phyloP scores from a whole-genome alignment of 2,888 invertebrate genomes.

The Lithosia quadra region DNA sequence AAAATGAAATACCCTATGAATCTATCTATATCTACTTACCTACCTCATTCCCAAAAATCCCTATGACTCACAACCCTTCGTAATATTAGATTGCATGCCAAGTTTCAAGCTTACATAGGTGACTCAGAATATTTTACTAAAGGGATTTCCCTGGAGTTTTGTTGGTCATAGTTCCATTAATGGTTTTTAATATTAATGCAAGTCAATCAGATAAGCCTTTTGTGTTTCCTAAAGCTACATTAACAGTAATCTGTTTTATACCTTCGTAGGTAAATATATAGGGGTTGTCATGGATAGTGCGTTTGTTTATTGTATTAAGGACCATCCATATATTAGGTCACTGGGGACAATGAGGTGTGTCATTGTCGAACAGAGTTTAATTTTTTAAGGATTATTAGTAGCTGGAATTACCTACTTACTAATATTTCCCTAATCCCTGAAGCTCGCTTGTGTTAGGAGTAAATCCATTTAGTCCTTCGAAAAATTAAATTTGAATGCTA shows the following conservation, averaged over 20 bases:
- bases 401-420: too few relatives aligned
- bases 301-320: background rate
- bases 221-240: conserved; percentile 6
- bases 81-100: background rate
- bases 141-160: conserved; percentile 3
- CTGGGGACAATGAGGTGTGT: background rate
- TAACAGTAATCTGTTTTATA: background rate
- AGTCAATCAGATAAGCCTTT: background rate
- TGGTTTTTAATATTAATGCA: background rate
- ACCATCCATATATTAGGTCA: background rate
- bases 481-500: too few relatives aligned
- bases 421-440: too few relatives aligned
- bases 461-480: too few relatives aligned
- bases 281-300: background rate
- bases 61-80: background rate
- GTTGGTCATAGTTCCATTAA: background rate
- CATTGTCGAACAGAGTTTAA: background rate
- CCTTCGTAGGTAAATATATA: background rate
- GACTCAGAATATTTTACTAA: conserved; percentile 2
- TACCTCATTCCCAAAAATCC: background rate
- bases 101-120: background rate
- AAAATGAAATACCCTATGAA: too few relatives aligned
- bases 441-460: too few relatives aligned
- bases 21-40: too few relatives aligned
- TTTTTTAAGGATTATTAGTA: too few relatives aligned